A percentile compares a stretch with the other conserved stretches of the same genome.
These are phyloP conservation scores for Rhopalosiphum padi DNA, from an alignment of 1,140 invertebrate genomes.

Conservation along the genomic window DNA sequence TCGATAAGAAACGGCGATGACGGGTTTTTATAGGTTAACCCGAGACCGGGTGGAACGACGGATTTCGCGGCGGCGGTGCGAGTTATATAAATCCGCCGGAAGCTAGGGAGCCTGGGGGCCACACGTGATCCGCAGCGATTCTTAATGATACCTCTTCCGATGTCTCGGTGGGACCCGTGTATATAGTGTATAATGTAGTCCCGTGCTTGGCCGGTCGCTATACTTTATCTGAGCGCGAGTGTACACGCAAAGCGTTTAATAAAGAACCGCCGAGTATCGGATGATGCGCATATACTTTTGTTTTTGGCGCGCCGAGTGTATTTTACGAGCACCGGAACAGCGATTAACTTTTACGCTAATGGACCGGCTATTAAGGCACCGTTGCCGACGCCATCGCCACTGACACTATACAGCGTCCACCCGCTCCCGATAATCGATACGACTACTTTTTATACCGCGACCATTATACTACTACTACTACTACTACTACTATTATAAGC, in stretches of 20 bases:
- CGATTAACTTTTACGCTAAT: conserved; percentile 58
- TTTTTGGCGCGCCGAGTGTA: conserved; percentile 55
- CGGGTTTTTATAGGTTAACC: conserved; percentile 46
- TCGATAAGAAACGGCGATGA: conserved; percentile 26
- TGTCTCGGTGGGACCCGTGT: not conserved
- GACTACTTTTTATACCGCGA: not conserved
- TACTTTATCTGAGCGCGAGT: not conserved
- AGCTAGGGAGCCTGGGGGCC: not conserved
- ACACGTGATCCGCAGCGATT: conserved; percentile 52
- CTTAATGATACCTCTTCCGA: conserved; percentile 50
- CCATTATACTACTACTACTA: not conserved
- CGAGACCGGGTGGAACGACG: not conserved
- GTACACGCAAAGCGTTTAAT: conserved; percentile 41
- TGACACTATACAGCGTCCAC: not conserved
- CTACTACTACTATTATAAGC: no score
- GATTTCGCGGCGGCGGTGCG: not conserved
- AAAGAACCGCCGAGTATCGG: conserved; percentile 52
- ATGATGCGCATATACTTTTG: conserved; percentile 44
- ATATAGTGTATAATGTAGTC: not conserved
- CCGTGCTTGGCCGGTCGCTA: not conserved
- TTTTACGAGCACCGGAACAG: conserved; percentile 51
- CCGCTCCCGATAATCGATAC: conserved; percentile 32
- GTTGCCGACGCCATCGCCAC: not conserved
- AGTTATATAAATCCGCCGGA: not conserved
- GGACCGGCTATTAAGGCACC: conserved; percentile 53